Percentiles rank a stretch among this genome's conserved stretches.
Conservation (phyloP, 2,113 vertebrate genomes). For the Scomber colias region DNA sequence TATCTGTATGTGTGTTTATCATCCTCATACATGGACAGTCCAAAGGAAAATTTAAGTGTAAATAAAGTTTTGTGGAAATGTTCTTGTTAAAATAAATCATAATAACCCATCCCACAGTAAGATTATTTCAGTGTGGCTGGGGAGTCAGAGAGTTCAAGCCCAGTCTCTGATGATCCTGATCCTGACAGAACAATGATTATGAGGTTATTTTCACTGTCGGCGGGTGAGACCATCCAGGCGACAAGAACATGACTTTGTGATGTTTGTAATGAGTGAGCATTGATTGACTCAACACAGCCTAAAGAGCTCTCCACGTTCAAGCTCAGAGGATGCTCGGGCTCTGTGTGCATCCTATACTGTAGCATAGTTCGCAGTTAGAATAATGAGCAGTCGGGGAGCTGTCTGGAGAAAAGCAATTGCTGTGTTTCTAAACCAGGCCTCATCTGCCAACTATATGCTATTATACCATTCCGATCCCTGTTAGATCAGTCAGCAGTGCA, state of each 20-base stretch:
- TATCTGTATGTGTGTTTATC: slow-evolving; percentile 7
- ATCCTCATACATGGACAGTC: slow-evolving; percentile 3
- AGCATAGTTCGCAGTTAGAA: slow-evolving; percentile 76
- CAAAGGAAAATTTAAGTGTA: slow-evolving; percentile 18
- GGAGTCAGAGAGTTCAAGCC: slow-evolving; percentile 66
- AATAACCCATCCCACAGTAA: neutral
- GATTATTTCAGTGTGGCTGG: slow-evolving; percentile 43
- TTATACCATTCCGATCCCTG: slow-evolving; percentile 70
- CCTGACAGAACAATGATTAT: slow-evolving; percentile 86
- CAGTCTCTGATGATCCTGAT: slow-evolving; percentile 77
- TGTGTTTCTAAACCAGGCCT: slow-evolving; percentile 68
- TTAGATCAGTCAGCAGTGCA: slow-evolving; percentile 80
- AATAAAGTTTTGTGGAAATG: slow-evolving; percentile 6
- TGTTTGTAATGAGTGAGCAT: slow-evolving; percentile 88
- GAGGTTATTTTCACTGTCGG: slow-evolving; percentile 85
- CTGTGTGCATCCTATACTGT: slow-evolving; percentile 53
- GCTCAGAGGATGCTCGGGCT: slow-evolving; percentile 57
- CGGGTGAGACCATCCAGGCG: slow-evolving; percentile 85
- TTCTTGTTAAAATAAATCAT: slow-evolving; percentile 30
- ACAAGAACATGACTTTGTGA: slow-evolving; percentile 87
- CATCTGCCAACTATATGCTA: slow-evolving; percentile 79
- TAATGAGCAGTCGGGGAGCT: slow-evolving; percentile 76
- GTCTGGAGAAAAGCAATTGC: slow-evolving; percentile 68
- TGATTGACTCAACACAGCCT: slow-evolving; percentile 84
- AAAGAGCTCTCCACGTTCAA: slow-evolving; percentile 74